These are phyloP conservation scores for human DNA, from an alignment of 2,113 vertebrate species.

Conservation along the genomic window GRCh38 chr4:24596501-24597000, in stretches of 20 bases:
- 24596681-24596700: neutral
- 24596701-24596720: neutral
- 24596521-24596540: neutral
- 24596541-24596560: neutral
- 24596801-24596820: neutral
- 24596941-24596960: neutral
- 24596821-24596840: neutral
- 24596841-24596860: neutral
- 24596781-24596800: neutral
- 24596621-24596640: neutral
- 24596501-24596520: neutral
- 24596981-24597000: too few species aligned
- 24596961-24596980: too few species aligned
- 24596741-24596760: neutral
- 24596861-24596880: neutral
- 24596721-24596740: neutral
- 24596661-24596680: neutral
- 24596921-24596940: neutral
- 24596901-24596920: neutral
- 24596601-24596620: neutral
- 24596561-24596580: neutral
- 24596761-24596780: neutral
- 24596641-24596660: neutral
- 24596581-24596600: neutral
- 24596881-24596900: neutral